Percentiles rank a stretch among this genome's conserved stretches.
phyloP scores from a whole-genome alignment of 2,888 invertebrate genomes.

The Toxonevra muliebris region DNA sequence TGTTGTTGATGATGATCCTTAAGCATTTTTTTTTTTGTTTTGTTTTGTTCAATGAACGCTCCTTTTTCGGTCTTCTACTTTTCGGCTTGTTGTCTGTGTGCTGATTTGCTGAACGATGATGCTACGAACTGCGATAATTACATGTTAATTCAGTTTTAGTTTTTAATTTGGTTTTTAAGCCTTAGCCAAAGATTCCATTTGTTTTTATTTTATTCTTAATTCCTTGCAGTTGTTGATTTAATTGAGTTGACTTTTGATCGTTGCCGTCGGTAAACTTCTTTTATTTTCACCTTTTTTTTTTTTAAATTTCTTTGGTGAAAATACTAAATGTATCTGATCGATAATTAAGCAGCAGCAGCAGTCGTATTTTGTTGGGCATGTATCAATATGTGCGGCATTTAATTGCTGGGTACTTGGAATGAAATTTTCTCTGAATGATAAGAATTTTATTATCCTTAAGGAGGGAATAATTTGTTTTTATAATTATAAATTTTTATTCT shows the following conservation, averaged over 20 bases:
- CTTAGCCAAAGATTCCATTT: background rate
- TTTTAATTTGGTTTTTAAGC: background rate
- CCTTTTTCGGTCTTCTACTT: too few species aligned
- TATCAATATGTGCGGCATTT: slow-evolving; percentile 18
- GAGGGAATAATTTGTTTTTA: too few species aligned
- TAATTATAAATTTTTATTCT: too few species aligned
- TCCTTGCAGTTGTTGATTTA: slow-evolving; percentile 31
- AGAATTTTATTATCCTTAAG: too few species aligned
- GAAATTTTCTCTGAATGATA: too few species aligned
- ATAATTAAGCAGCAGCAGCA: too few species aligned
- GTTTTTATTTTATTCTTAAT: background rate
- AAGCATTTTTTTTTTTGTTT: background rate
- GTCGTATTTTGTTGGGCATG: background rate
- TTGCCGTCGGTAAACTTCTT: background rate
- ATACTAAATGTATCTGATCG: too few species aligned
- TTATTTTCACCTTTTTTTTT: background rate
- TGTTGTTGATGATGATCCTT: slow-evolving; percentile 6
- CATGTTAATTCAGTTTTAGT: slow-evolving; percentile 36
- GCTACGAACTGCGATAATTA: slow-evolving; percentile 38
- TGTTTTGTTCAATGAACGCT: too few species aligned
- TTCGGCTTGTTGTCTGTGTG: background rate
- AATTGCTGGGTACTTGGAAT: background rate
- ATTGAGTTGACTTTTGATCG: slow-evolving; percentile 39
- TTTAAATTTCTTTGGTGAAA: background rate
- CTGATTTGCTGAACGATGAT: slow-evolving; percentile 28